A percentile compares a stretch with the other conserved stretches of the same genome.
Conservation (phyloP, 2,113 vertebrate species). For the Blennius ocellaris region DNA sequence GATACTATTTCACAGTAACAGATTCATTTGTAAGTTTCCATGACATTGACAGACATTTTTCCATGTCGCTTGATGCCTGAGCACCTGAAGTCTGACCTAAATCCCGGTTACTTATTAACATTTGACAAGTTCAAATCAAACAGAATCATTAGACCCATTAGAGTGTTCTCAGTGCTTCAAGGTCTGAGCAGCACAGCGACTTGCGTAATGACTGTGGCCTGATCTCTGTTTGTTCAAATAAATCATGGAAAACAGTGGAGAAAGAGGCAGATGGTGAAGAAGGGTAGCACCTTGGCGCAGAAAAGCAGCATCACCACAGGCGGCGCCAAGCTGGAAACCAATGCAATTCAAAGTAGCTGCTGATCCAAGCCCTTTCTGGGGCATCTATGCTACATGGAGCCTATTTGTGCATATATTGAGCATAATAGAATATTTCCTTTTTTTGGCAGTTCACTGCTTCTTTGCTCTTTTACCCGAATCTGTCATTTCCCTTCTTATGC, state of each 20-base stretch:
- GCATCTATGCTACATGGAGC: neutral
- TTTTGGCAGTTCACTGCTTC: neutral
- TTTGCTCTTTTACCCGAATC: neutral
- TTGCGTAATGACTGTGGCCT: neutral
- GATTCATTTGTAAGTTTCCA: constrained; percentile 22
- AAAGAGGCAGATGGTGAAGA: neutral
- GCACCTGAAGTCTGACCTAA: neutral
- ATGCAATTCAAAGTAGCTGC: neutral
- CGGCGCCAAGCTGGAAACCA: neutral
- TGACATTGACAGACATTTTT: neutral
- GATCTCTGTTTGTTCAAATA: neutral
- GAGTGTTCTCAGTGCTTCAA: constrained; percentile 7
- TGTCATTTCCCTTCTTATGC: neutral
- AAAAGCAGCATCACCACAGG: neutral
- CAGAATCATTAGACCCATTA: constrained; percentile 31
- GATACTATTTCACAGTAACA: neutral
- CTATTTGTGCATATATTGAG: neutral
- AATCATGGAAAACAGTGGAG: neutral
- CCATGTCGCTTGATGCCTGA: constrained; percentile 6
- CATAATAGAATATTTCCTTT: neutral
- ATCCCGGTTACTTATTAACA: constrained; percentile 40
- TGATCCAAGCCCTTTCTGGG: neutral
- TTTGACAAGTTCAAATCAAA: constrained; percentile 58
- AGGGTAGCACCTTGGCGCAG: neutral
- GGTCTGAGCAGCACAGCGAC: neutral